Evolutionary conservation across 2,113 vertebrate genomes (phyloP), one percentile per base, ranked within the genome.

Genomic region (Paradisaea rubra): DNA sequence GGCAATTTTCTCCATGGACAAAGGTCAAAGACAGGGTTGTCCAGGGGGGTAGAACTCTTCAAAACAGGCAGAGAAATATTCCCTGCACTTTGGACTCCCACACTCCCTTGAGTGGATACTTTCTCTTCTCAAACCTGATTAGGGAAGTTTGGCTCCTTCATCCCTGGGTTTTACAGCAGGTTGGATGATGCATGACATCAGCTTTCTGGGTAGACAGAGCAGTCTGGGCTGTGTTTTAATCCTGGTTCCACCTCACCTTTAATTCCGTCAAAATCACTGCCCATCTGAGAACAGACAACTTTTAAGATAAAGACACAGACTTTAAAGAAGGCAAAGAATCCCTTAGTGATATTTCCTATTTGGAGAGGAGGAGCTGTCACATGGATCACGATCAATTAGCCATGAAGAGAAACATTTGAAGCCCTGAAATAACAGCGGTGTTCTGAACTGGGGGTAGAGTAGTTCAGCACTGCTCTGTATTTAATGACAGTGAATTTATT

Each of bases 341-440:
- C 47, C 37, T 70, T n/a, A 66, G 41, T 44, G 27, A 28, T 70
- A 56, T 54, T 88, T 93, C 31, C 59, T 81, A 0, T 70, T 68
- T 5, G 1, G 50, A 87, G 30, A 69, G 42, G 11, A 91, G 72
- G 68, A 81, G 22, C 63, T 92, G 50, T 66, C 87, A 78, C 56
- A 88, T 56, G 44, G 68, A 91, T 91, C 74, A 88, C 1, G 13
- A 71, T 65, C 79, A 91, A 91, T 94, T 91, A 94, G 52, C 87
- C 71, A 73, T 45, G 66, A 83, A 95, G n/a, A 89, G 66, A 95
- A 94, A 82, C n/a, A 88, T 73, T 95, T 80, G 33, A 70, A 94
- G 33, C 59, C 59, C 15, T 77, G 81, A 88, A 93, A 86, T 44
- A 93, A 86, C 71, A 90, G 24, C 30, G 50, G 3, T 70, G 33